phyloP scores from a whole-genome alignment of 2,888 invertebrate genomes.

The Ennomos erosarius region DNA sequence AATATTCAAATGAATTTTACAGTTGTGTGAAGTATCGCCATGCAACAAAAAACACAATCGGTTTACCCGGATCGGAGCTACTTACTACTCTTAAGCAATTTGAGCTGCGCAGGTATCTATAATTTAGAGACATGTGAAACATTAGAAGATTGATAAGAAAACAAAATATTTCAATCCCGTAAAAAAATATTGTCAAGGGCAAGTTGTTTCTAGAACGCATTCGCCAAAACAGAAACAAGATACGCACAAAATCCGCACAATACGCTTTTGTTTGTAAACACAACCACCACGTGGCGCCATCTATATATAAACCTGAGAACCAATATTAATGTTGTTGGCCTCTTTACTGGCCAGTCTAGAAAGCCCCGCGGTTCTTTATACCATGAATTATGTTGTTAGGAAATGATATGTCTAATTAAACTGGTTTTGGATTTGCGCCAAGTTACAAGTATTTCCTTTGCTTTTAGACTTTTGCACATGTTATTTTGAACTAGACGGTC shows the following conservation, averaged over 20 bases:
- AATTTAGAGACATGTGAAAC: no score
- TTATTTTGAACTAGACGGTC: conserved; percentile 17
- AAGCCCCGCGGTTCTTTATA: conserved; percentile 25
- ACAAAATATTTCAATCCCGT: no score
- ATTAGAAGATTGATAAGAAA: no score
- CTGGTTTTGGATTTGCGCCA: conserved; percentile 18
- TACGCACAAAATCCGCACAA: conserved; percentile 12
- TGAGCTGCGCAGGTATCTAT: no score
- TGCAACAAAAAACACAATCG: no score
- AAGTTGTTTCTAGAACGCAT: background rate
- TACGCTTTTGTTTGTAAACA: conserved; percentile 46
- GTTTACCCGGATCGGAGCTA: no score
- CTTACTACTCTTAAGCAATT: no score
- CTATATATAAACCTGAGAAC: conserved; percentile 32
- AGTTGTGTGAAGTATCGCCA: no score
- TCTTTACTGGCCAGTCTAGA: conserved; percentile 25
- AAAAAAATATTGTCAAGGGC: no score
- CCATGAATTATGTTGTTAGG: conserved; percentile 1
- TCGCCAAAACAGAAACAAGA: background rate
- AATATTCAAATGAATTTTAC: no score
- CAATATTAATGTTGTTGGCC: conserved; percentile 42
- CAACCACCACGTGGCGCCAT: conserved; percentile 44
- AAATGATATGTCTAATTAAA: conserved; percentile 14
- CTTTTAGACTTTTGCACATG: conserved; percentile 7
- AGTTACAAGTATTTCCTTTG: conserved; percentile 14